Conservation (phyloP, 2,113 vertebrate genomes). For the Mellivora capensis region DNA sequence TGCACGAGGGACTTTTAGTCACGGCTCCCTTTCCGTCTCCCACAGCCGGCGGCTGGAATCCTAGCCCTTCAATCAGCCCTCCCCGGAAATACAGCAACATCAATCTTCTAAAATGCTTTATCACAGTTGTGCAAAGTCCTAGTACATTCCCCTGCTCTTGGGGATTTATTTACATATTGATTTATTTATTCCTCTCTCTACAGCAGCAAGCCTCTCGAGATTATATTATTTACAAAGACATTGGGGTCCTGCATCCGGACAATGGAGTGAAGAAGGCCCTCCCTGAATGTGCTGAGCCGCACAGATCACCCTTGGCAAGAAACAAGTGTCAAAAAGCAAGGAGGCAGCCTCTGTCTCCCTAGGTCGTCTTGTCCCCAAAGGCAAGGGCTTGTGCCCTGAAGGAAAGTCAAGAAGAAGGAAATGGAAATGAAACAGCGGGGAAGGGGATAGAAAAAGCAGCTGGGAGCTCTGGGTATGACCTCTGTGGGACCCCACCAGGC, state of each 20-base stretch:
- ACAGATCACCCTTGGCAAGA: slow-evolving; percentile 29
- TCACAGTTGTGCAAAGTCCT: slow-evolving; percentile 75
- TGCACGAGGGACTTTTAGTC: slow-evolving; percentile 68
- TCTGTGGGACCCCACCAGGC: neutral
- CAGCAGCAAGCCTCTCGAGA: slow-evolving; percentile 66
- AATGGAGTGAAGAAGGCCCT: slow-evolving; percentile 58
- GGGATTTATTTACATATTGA: slow-evolving; percentile 80
- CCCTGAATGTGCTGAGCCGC: slow-evolving; percentile 51
- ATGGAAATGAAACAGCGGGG: slow-evolving; percentile 13
- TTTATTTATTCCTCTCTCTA: slow-evolving; percentile 72
- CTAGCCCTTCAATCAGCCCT: slow-evolving; percentile 60
- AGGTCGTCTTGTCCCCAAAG: neutral
- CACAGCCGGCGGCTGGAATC: slow-evolving; percentile 33
- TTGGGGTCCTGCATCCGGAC: slow-evolving; percentile 50
- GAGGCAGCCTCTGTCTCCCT: neutral
- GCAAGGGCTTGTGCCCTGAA: neutral
- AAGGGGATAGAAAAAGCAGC: neutral
- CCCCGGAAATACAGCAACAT: slow-evolving; percentile 50
- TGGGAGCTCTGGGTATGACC: neutral
- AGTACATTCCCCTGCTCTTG: slow-evolving; percentile 13
- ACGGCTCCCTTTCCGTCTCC: slow-evolving; percentile 44
- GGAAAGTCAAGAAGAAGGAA: neutral
- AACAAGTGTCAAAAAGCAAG: neutral
- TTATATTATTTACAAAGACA: slow-evolving; percentile 76
- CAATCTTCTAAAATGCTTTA: slow-evolving; percentile 68